Percentiles rank a stretch among this genome's conserved stretches.
These are phyloP conservation scores for Agapostemon virescens DNA, from an alignment of 2,888 invertebrate species.

Conservation along the genomic window DNA sequence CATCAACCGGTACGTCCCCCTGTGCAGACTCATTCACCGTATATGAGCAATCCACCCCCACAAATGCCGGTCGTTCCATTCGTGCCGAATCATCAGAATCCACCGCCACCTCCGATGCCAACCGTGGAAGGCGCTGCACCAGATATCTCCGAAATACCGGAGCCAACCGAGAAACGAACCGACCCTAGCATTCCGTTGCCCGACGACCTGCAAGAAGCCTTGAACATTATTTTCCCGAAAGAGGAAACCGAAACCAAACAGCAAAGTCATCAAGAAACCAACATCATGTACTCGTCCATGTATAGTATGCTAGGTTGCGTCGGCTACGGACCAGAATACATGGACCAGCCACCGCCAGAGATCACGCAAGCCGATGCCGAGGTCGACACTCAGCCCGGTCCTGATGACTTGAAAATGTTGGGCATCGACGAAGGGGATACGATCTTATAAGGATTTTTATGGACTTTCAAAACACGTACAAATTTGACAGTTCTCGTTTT, in stretches of 20 bases:
- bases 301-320: constrained; percentile 78
- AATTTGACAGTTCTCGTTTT: constrained; percentile 12
- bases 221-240: constrained; percentile 86
- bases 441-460: constrained; percentile 72
- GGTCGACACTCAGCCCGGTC: constrained; percentile 80
- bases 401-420: constrained; percentile 90
- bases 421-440: constrained; percentile 92
- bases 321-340: constrained; percentile 78
- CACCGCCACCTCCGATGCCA: constrained; percentile 65
- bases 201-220: constrained; percentile 85
- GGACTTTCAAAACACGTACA: background rate
- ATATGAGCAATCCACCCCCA: constrained; percentile 61
- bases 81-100: constrained; percentile 61
- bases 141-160: constrained; percentile 80
- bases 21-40: constrained; percentile 61
- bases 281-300: constrained; percentile 78
- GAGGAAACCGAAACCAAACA: constrained; percentile 77
- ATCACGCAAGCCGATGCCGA: constrained; percentile 76
- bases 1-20: constrained; percentile 65
- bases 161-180: constrained; percentile 79
- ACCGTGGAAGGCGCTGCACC: constrained; percentile 42
- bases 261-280: constrained; percentile 68
- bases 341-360: constrained; percentile 79
- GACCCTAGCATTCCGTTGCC: constrained; percentile 82
- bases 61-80: constrained; percentile 57